Percentiles rank a stretch among this genome's conserved stretches.
Conservation (phyloP, 2,797 vertebrate species). For the Emydoidea blandingii region DNA sequence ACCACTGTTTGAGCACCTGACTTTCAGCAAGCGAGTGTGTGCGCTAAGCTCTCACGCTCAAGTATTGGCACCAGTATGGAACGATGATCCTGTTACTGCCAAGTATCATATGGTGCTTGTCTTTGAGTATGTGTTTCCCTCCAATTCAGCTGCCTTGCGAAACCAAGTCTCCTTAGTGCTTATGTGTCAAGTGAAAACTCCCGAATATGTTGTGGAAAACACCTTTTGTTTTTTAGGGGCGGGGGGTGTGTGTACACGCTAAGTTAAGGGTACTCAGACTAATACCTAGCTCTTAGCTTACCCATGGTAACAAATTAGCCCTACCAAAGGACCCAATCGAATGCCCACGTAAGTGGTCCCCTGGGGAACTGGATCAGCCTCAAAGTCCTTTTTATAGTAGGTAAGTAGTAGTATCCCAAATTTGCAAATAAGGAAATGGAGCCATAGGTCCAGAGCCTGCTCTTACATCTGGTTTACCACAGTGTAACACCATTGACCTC, state of each 20-base stretch:
- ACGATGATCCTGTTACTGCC: not conserved
- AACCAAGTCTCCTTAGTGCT: not conserved
- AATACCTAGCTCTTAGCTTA: too few species aligned
- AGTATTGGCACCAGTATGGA: not conserved
- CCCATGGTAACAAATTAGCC: not conserved
- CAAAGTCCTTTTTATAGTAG: not conserved
- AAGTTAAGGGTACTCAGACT: not conserved
- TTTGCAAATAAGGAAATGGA: not conserved
- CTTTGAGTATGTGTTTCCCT: not conserved
- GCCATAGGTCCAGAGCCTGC: not conserved
- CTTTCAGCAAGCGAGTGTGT: not conserved
- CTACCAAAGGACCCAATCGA: not conserved
- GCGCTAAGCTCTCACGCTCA: not conserved
- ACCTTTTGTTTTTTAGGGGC: not conserved
- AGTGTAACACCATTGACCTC: not conserved
- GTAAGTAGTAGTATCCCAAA: not conserved
- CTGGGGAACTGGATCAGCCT: not conserved
- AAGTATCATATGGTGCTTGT: not conserved
- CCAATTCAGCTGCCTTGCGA: not conserved
- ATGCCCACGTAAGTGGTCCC: not conserved
- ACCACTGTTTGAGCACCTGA: not conserved
- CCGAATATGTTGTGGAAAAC: not conserved
- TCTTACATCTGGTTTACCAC: not conserved
- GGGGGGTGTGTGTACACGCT: not conserved
- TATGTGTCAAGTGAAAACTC: not conserved